Conservation (phyloP, 2,113 vertebrate species). For the Microcebus tavaratra region DNA sequence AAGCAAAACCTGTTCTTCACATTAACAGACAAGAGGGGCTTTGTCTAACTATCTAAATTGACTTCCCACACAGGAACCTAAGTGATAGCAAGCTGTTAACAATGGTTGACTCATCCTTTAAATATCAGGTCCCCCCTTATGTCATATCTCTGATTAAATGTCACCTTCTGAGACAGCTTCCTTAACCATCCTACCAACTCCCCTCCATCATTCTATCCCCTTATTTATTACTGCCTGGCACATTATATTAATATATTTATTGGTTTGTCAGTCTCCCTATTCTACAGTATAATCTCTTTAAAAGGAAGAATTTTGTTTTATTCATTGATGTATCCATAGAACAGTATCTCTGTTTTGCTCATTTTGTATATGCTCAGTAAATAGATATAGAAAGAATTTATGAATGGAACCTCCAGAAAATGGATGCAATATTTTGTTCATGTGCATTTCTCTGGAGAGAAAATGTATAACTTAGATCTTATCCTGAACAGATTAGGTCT, state of each 20-base stretch:
- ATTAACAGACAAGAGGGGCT: constrained; percentile 52
- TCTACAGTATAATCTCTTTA: neutral
- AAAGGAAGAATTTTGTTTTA: constrained; percentile 1
- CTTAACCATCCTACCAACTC: neutral
- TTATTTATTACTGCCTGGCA: neutral
- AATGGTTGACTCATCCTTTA: constrained; percentile 67
- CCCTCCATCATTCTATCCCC: neutral
- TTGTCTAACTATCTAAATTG: constrained; percentile 64
- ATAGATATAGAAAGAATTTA: neutral
- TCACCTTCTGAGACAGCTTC: constrained; percentile 35
- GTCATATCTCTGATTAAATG: constrained; percentile 45
- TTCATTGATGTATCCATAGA: neutral
- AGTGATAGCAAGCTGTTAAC: constrained; percentile 70
- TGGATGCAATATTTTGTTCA: neutral
- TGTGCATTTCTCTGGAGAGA: neutral
- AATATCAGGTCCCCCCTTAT: constrained; percentile 50
- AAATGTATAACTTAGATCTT: neutral
- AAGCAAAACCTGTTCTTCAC: constrained; percentile 57
- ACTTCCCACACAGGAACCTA: constrained; percentile 66
- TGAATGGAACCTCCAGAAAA: neutral
- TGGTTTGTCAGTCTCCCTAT: neutral
- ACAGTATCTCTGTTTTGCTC: neutral
- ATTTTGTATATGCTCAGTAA: neutral
- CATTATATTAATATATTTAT: neutral
- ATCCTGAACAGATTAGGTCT: neutral